phyloP scores from a whole-genome alignment of 2,888 invertebrate genomes.

The Synanthedon myopaeformis region DNA sequence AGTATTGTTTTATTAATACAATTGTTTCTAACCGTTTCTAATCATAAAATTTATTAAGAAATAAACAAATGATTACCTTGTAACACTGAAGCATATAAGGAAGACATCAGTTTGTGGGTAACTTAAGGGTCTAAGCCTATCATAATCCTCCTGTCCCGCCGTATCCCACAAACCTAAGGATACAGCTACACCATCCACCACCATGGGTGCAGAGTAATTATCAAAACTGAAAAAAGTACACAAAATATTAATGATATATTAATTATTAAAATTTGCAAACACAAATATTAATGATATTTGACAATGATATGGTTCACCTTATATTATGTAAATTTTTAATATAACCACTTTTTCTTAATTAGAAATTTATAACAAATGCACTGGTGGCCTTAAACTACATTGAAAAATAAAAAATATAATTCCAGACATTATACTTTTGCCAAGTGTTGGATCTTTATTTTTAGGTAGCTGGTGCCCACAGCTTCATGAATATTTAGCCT shows the following conservation, averaged over 20 bases:
- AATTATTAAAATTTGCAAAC: too few species aligned
- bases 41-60: neutral
- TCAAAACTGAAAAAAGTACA: conserved; percentile 91
- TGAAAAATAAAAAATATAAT: neutral
- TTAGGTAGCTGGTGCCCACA: too few species aligned
- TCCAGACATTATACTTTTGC: too few species aligned
- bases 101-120: conserved; percentile 99
- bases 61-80: conserved; percentile 54
- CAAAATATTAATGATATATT: too few species aligned
- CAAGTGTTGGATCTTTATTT: too few species aligned
- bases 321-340: neutral
- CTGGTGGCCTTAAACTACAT: too few species aligned
- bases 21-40: neutral
- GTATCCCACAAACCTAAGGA: conserved; percentile 98
- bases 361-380: too few species aligned
- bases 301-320: too few species aligned
- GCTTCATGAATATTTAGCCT: too few species aligned
- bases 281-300: too few species aligned
- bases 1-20: neutral
- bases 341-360: conserved; percentile 1
- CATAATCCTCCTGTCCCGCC: conserved; percentile 98
- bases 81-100: conserved; percentile 99
- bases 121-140: conserved; percentile 93
- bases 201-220: conserved; percentile 99
- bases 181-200: conserved; percentile 97